These are phyloP conservation scores for Cossypha caffra DNA, from an alignment of 2,797 vertebrate genomes.

Conservation along the genomic window DNA sequence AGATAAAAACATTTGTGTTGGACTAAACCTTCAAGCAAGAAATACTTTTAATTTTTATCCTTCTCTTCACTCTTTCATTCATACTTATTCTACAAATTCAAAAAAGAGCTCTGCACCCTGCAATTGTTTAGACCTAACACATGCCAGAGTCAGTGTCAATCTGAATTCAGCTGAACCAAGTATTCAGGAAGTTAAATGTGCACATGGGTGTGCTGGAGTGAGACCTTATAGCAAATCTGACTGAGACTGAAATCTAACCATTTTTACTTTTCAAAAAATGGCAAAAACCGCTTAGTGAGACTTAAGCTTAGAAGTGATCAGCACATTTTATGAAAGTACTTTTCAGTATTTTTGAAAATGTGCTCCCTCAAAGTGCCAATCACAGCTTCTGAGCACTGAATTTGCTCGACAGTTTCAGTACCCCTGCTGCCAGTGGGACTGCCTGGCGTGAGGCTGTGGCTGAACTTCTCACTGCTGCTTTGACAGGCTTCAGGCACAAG, in stretches of 20 bases:
- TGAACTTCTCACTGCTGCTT: background rate
- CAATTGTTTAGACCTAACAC: background rate
- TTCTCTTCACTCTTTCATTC: background rate
- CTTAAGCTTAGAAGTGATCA: background rate
- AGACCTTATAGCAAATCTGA: background rate
- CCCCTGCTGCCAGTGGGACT: background rate
- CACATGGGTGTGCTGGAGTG: background rate
- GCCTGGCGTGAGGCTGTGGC: background rate
- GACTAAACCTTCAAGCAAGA: background rate
- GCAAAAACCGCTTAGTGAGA: background rate
- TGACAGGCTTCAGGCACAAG: background rate
- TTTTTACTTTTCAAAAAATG: background rate
- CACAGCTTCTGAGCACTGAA: background rate
- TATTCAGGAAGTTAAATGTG: background rate
- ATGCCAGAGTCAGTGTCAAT: background rate
- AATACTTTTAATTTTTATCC: background rate
- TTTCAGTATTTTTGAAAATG: background rate
- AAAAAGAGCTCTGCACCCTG: background rate
- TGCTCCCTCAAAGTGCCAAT: background rate
- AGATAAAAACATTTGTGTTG: background rate
- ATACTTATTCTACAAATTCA: background rate
- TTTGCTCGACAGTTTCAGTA: background rate
- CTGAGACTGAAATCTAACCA: background rate
- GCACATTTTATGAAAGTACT: background rate
- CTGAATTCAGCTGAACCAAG: background rate